Evolutionary conservation across 2,113 vertebrate genomes (phyloP), one percentile per base, ranked within the genome.

Genomic region (Notarius lentiginosus): DNA sequence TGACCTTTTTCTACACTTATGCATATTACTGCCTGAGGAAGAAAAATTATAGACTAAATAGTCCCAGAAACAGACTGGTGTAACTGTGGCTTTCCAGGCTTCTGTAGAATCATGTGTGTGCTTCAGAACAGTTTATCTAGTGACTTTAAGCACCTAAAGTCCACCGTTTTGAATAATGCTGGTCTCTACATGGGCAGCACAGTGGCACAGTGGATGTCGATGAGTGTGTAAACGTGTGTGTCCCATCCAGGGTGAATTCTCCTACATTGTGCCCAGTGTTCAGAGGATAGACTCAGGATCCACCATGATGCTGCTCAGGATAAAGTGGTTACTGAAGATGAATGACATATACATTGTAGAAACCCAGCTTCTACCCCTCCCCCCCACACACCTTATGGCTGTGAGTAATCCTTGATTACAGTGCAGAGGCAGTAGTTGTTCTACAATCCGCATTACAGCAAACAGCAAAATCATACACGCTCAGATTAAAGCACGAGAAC

Each of bases 351-450:
- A 47, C 47, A 75, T 22, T 75, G 72, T 24, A 51, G 4, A 51
- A 51, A 12, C 51, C 14, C 72, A 75, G 30, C 5, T 7, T 7
- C 2, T 7, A 72, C 14, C 14, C 41, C 34, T 5, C 11, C 66
- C 30, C 27, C 5, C 12, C 27, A 30, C 66, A 51, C 86, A 77
- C 84, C 41, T 63, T 68, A 82, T 88, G 90, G 91, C 89, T 88
- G 27, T 75, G 12, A 9, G 89, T 93, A 95, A 95, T 95, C 92
- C 91, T 90, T 94, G 93, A 93, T 92, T 91, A 81, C 73, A 58
- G 80, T 85, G 66, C 89, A 90, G 82, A 87, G 61, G 81, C 79
- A 88, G 34, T 72, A 55, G 86, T 85, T 75, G 89, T 89, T 84
- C 84, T 86, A 83, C 86, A 85, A 55, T 87, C 90, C 76, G 90